A percentile compares a stretch with the other conserved stretches of the same genome.
These are phyloP conservation scores for Oryzias javanicus DNA, from an alignment of 2,113 vertebrate species.

Conservation along the genomic window DNA sequence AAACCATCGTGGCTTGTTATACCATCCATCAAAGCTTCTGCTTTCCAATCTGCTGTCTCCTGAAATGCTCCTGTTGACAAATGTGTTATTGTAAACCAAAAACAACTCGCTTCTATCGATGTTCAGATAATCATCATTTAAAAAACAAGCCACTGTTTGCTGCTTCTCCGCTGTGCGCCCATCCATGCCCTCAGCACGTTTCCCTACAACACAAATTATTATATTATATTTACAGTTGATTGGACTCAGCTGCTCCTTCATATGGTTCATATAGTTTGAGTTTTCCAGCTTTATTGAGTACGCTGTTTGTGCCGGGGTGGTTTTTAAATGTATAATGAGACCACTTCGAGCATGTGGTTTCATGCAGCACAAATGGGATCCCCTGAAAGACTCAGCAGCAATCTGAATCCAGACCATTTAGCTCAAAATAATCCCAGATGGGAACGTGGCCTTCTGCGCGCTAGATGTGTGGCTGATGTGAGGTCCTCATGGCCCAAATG, in stretches of 20 bases:
- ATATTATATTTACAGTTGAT: not conserved
- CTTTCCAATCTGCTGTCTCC: constrained; percentile 2
- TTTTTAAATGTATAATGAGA: constrained; percentile 27
- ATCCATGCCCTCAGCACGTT: not conserved
- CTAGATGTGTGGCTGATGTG: constrained; percentile 13
- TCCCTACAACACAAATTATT: too few relatives aligned
- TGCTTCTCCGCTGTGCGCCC: not conserved
- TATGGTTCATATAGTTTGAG: not conserved
- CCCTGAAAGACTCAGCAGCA: constrained; percentile 25
- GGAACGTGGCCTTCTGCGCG: constrained; percentile 37
- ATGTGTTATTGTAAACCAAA: not conserved
- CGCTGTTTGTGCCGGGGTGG: constrained; percentile 3
- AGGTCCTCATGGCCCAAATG: constrained; percentile 39
- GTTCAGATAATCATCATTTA: not conserved
- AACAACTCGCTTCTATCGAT: not conserved
- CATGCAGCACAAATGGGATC: constrained; percentile 27
- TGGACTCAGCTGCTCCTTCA: not conserved
- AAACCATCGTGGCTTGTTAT: constrained; percentile 45
- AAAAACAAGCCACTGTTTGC: not conserved
- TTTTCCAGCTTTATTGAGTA: constrained; percentile 3
- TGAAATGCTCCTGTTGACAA: constrained; percentile 2
- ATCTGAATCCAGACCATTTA: constrained; percentile 45
- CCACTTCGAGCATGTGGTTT: constrained; percentile 8
- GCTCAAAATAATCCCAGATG: constrained; percentile 57
- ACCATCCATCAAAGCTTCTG: constrained; percentile 44